A percentile compares a stretch with the other conserved stretches of the same genome.
phyloP scores from a whole-genome alignment of 2,113 vertebrate species.

The Fregetta grallaria region DNA sequence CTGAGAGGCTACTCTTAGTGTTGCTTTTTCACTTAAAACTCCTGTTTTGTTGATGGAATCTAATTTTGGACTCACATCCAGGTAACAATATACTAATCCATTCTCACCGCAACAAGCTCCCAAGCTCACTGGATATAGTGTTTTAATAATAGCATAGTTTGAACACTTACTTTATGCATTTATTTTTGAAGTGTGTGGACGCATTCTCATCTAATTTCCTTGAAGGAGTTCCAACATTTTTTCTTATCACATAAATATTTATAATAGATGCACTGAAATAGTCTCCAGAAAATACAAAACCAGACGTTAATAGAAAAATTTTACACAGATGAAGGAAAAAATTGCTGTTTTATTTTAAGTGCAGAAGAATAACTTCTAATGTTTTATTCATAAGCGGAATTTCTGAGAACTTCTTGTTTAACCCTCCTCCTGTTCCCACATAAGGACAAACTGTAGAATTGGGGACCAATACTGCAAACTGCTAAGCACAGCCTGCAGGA shows the following conservation, averaged over 20 bases:
- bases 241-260: constrained; percentile 47
- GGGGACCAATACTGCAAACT: background rate
- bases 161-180: constrained; percentile 2
- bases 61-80: background rate
- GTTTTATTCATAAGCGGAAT: constrained; percentile 16
- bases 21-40: background rate
- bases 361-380: background rate
- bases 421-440: background rate
- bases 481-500: background rate
- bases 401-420: constrained; percentile 2
- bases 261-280: constrained; percentile 2
- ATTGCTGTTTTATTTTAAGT: background rate
- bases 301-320: background rate
- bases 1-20: background rate
- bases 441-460: background rate
- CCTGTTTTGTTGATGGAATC: background rate
- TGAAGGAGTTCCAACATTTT: constrained; percentile 7
- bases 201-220: constrained; percentile 3
- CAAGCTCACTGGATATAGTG: background rate
- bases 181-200: background rate
- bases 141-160: background rate
- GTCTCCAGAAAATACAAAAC: constrained; percentile 11
- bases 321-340: background rate
- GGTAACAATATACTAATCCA: background rate
- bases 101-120: background rate